Conservation (phyloP, 2,888 invertebrate genomes). For the Clanis bilineata region DNA sequence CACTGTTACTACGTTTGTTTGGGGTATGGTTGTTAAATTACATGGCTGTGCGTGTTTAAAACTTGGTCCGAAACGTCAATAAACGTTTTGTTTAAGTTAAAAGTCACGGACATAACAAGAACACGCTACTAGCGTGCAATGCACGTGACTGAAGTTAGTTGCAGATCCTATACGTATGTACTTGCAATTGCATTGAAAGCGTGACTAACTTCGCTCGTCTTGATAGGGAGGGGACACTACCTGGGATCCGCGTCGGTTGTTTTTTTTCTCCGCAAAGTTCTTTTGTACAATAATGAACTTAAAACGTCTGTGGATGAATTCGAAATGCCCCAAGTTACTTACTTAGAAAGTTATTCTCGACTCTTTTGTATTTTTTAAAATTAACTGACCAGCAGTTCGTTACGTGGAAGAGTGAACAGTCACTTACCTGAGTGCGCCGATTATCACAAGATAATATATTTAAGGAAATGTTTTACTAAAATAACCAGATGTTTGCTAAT, state of each 20-base stretch:
- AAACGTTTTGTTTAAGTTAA: slow-evolving; percentile 62
- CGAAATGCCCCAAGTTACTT: slow-evolving; percentile 2
- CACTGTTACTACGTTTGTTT: slow-evolving; percentile 56
- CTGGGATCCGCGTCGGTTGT: slow-evolving; percentile 42
- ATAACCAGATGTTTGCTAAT: neutral
- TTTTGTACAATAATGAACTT: slow-evolving; percentile 43
- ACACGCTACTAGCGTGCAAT: slow-evolving; percentile 18
- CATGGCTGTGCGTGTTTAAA: slow-evolving; percentile 60
- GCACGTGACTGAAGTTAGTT: slow-evolving; percentile 41
- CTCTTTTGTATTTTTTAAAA: slow-evolving; percentile 6
- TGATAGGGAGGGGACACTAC: slow-evolving; percentile 40
- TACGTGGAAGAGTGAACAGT: neutral
- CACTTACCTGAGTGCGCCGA: neutral
- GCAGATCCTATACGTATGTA: slow-evolving; percentile 23
- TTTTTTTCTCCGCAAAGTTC: slow-evolving; percentile 29
- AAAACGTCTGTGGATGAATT: slow-evolving; percentile 14
- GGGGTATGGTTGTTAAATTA: slow-evolving; percentile 55
- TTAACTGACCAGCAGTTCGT: neutral
- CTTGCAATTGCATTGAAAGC: slow-evolving; percentile 40
- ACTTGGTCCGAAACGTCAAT: slow-evolving; percentile 57
- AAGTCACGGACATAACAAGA: slow-evolving; percentile 56
- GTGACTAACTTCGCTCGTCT: slow-evolving; percentile 47
- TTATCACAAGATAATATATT: neutral
- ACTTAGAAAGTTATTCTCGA: neutral
- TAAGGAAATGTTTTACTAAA: neutral